Percentiles rank a stretch among this genome's conserved stretches.
These are phyloP conservation scores for Bibio marci DNA, from an alignment of 2,888 invertebrate genomes.

Conservation along the genomic window DNA sequence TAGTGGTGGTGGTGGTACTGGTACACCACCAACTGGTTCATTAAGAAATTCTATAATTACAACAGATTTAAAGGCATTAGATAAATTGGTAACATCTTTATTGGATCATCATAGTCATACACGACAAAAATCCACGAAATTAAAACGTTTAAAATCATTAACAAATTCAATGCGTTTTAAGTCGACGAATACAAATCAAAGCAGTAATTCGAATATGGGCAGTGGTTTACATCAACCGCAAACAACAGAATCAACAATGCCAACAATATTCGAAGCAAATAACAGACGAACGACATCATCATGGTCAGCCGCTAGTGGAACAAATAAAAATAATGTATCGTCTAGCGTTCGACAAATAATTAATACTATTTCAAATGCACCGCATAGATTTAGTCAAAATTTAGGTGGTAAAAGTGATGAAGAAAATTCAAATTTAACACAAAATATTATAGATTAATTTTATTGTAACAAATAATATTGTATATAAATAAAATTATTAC, in stretches of 20 bases:
- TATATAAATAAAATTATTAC: no score
- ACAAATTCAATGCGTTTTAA: conserved; percentile 16
- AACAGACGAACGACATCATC: conserved; percentile 2
- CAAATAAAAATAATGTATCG: conserved; percentile 13
- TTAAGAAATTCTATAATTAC: conserved; percentile 30
- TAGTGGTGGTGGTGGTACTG: not conserved
- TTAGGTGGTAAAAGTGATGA: conserved; percentile 14
- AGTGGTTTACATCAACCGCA: conserved; percentile 3
- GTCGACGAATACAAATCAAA: conserved; percentile 5
- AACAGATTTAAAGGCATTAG: conserved; percentile 41
- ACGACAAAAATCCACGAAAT: conserved; percentile 16
- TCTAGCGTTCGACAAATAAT: conserved; percentile 22
- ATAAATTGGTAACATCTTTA: conserved; percentile 42
- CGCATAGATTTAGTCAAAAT: conserved; percentile 16
- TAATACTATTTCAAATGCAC: conserved; percentile 18
- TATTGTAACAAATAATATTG: no score
- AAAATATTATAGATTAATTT: conserved; percentile 17
- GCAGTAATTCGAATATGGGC: conserved; percentile 8
- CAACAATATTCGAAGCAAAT: conserved; percentile 27
- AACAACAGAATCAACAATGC: conserved; percentile 18
- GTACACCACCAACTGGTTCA: not conserved
- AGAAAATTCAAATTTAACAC: conserved; percentile 24
- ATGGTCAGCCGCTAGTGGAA: conserved; percentile 11
- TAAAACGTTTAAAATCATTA: conserved; percentile 26
- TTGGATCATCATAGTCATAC: conserved; percentile 30